Percentiles rank a stretch among this genome's conserved stretches.
Evolutionary conservation across 2,888 invertebrate genomes (phyloP).

Genomic region (Ichneumoninae sp.): DNA sequence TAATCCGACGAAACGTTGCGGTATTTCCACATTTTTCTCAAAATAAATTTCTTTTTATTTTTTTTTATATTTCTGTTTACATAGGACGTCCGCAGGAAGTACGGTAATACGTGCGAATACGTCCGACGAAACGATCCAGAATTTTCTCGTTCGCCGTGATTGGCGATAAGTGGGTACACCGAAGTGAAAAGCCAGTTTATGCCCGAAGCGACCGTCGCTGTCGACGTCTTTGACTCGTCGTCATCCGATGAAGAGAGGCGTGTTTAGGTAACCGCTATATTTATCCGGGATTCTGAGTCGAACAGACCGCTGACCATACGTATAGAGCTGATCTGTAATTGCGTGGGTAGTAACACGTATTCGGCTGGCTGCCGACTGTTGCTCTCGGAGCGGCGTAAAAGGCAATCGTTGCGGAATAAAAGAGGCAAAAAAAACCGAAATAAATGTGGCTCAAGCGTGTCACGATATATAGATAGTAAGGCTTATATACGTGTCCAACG

Average conservation of each 20-base stretch:
- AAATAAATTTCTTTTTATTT: background rate
- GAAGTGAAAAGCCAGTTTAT: slow-evolving; percentile 32
- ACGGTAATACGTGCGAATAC: background rate
- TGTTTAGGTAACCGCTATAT: slow-evolving; percentile 67
- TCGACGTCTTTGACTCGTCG: slow-evolving; percentile 44
- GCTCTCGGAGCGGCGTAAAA: slow-evolving; percentile 58
- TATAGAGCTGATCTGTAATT: slow-evolving; percentile 58
- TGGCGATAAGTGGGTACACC: slow-evolving; percentile 20
- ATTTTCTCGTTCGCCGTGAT: slow-evolving; percentile 27
- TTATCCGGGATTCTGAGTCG: slow-evolving; percentile 56
- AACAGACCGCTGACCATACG: slow-evolving; percentile 51
- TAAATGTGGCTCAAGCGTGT: slow-evolving; percentile 45
- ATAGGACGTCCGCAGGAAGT: background rate
- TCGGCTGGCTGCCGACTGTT: slow-evolving; percentile 54
- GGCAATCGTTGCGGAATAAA: slow-evolving; percentile 57
- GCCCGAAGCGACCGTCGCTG: slow-evolving; percentile 24
- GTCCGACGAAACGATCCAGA: slow-evolving; percentile 26
- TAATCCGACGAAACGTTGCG: background rate
- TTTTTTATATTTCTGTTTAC: background rate
- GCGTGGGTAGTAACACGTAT: slow-evolving; percentile 64
- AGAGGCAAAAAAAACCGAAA: slow-evolving; percentile 23
- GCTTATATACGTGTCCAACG: background rate
- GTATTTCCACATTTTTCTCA: background rate
- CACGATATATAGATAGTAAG: slow-evolving; percentile 4
- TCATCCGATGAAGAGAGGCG: slow-evolving; percentile 56